phyloP scores from a whole-genome alignment of 2,113 vertebrate species.

The Peromyscus leucopus region DNA sequence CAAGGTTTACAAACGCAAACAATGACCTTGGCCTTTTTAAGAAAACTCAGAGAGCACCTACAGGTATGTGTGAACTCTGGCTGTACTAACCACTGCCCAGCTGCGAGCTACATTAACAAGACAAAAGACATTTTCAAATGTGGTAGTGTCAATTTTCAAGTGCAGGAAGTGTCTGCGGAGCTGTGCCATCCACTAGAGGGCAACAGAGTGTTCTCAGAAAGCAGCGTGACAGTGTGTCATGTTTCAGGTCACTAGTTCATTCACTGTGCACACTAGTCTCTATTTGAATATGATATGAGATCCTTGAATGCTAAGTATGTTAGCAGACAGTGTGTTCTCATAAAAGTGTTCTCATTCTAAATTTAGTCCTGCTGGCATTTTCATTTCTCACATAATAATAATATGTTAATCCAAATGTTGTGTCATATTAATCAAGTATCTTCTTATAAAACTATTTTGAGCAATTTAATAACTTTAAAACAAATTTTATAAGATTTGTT shows the following conservation, averaged over 20 bases:
- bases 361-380: constrained; percentile 41
- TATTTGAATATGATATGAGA: constrained; percentile 2
- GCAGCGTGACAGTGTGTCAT: background rate
- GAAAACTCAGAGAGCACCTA: background rate
- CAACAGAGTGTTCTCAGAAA: constrained; percentile 38
- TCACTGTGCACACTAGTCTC: background rate
- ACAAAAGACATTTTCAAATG: background rate
- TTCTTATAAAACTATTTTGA: constrained; percentile 39
- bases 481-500: background rate
- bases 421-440: background rate
- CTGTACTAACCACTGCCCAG: background rate
- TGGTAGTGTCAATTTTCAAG: background rate
- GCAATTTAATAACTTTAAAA: constrained; percentile 23
- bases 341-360: constrained; percentile 5
- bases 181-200: constrained; percentile 59
- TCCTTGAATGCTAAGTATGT: background rate
- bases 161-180: background rate
- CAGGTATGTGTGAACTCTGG: background rate
- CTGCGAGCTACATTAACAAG: background rate
- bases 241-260: constrained; percentile 39
- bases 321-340: constrained; percentile 22
- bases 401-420: constrained; percentile 38
- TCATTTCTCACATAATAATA: constrained; percentile 40
- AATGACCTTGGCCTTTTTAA: background rate
- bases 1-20: constrained; percentile 36